Conservation (phyloP, 1,140 invertebrate genomes). For the Dinothrombium tinctorium region DNA sequence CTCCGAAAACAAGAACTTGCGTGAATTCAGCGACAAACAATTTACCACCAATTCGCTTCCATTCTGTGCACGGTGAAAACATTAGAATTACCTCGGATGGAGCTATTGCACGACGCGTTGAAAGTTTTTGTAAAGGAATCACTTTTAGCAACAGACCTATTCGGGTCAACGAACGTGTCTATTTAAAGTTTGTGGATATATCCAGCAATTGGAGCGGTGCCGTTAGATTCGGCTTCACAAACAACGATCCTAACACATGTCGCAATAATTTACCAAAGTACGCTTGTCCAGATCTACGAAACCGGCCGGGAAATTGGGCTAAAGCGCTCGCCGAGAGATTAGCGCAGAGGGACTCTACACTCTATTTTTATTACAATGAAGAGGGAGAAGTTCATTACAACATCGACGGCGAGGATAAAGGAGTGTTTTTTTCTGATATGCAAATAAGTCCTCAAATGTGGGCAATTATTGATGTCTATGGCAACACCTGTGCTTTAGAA, state of each 20-base stretch:
- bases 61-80: slow-evolving; percentile 62
- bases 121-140: slow-evolving; percentile 92
- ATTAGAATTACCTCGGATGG: slow-evolving; percentile 56
- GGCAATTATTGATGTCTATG: slow-evolving; percentile 88
- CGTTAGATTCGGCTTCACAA: slow-evolving; percentile 83
- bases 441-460: slow-evolving; percentile 62
- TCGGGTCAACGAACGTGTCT: slow-evolving; percentile 37
- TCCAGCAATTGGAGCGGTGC: slow-evolving; percentile 93
- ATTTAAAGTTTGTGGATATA: slow-evolving; percentile 63
- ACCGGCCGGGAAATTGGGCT: slow-evolving; percentile 87
- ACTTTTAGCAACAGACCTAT: slow-evolving; percentile 81
- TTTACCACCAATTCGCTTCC: slow-evolving; percentile 3
- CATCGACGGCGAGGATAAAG: slow-evolving; percentile 85
- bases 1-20: too few species aligned
- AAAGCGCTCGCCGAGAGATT: slow-evolving; percentile 80
- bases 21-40: too few species aligned
- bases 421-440: slow-evolving; percentile 70
- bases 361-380: slow-evolving; percentile 74
- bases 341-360: slow-evolving; percentile 56
- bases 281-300: slow-evolving; percentile 75
- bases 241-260: slow-evolving; percentile 58
- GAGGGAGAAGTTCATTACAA: slow-evolving; percentile 82
- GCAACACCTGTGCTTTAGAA: slow-evolving; percentile 80
- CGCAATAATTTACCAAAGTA: slow-evolving; percentile 20
- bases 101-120: slow-evolving; percentile 50